These are phyloP conservation scores for Carcharodon carcharias DNA, from an alignment of 2,797 vertebrate species.

Conservation along the genomic window DNA sequence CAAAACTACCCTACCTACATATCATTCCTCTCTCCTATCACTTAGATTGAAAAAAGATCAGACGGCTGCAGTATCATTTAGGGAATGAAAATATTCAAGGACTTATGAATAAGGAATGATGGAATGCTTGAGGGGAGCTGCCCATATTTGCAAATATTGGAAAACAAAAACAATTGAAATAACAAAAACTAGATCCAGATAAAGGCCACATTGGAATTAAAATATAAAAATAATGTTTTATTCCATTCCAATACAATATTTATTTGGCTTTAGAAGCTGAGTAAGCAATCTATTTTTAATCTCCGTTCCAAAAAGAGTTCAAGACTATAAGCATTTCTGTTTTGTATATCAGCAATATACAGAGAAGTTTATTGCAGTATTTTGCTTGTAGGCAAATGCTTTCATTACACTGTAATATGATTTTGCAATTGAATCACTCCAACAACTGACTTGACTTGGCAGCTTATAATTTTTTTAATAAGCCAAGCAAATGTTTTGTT, in stretches of 20 bases:
- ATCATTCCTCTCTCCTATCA: neutral
- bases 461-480: conserved; percentile 28
- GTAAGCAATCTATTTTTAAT: neutral
- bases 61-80: neutral
- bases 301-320: neutral
- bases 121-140: conserved; percentile 3
- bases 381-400: neutral
- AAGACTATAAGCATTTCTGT: conserved; percentile 9
- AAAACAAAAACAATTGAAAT: conserved; percentile 11
- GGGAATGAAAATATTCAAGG: neutral
- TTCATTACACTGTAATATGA: conserved; percentile 13
- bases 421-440: neutral
- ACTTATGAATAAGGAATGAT: neutral
- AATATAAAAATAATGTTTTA: neutral
- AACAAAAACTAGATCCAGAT: neutral
- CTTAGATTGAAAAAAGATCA: neutral
- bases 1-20: neutral
- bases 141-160: neutral
- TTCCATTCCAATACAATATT: conserved; percentile 4
- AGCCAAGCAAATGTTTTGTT: neutral
- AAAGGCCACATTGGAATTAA: neutral
- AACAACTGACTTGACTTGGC: conserved; percentile 15
- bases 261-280: neutral
- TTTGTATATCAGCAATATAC: neutral
- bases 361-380: neutral